phyloP scores from a whole-genome alignment of 2,888 invertebrate genomes.

The Vandiemenella viatica region DNA sequence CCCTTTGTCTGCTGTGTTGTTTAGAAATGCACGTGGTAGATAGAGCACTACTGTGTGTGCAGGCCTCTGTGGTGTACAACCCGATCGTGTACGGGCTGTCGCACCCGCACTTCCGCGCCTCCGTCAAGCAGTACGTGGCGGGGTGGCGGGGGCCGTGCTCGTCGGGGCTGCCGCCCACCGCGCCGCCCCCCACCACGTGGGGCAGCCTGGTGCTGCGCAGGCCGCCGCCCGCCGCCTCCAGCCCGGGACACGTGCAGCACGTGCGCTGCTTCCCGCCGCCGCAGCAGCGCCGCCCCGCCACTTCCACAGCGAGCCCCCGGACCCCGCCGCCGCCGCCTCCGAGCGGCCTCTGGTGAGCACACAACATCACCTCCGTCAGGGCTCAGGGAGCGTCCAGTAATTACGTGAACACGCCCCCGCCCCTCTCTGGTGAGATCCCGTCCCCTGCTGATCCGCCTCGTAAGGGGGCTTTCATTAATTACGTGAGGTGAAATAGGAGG shows the following conservation, averaged over 20 bases:
- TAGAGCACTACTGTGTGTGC: not conserved
- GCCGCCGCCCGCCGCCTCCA: not conserved
- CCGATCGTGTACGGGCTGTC: slow-evolving; percentile 31
- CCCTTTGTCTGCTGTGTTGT: too few species aligned
- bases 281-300: not conserved
- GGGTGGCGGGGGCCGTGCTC: slow-evolving; percentile 10
- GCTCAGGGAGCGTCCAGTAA: too few species aligned
- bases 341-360: too few species aligned
- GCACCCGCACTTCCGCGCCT: slow-evolving; percentile 28
- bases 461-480: too few species aligned
- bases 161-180: not conserved
- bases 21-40: too few species aligned
- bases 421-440: too few species aligned
- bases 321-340: not conserved
- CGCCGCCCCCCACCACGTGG: not conserved
- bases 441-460: too few species aligned
- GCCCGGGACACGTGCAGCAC: not conserved
- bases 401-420: too few species aligned
- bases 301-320: not conserved
- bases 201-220: not conserved
- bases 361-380: too few species aligned
- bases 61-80: slow-evolving; percentile 30
- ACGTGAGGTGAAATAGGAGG: too few species aligned
- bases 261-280: not conserved
- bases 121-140: slow-evolving; percentile 21